A percentile compares a stretch with the other conserved stretches of the same genome.
phyloP scores from a whole-genome alignment of 2,797 vertebrate species.

The Schizopygopsis malacanthus region DNA sequence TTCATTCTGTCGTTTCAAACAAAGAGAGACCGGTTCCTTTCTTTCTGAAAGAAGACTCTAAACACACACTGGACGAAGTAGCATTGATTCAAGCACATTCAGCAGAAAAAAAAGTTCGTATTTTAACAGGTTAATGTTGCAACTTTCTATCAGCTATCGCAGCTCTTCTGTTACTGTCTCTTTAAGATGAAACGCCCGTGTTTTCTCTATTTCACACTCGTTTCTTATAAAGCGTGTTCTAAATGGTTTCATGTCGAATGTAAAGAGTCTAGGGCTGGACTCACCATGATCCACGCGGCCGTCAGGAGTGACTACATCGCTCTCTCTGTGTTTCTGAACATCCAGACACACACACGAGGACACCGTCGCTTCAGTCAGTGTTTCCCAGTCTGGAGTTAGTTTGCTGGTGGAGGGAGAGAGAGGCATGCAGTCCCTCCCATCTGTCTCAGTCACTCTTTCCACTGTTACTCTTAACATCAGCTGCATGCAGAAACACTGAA shows the following conservation, averaged over 20 bases:
- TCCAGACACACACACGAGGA: conserved; percentile 30
- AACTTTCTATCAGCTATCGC: background rate
- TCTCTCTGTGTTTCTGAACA: conserved; percentile 65
- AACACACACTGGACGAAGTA: background rate
- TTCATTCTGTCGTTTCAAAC: background rate
- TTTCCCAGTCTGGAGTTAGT: conserved; percentile 11
- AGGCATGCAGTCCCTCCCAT: conserved; percentile 56
- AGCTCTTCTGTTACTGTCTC: background rate
- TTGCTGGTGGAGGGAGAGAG: conserved; percentile 59
- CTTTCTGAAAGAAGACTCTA: background rate
- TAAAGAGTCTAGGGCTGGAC: conserved; percentile 41
- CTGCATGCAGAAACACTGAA: background rate
- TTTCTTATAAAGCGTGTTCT: background rate
- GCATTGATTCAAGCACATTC: background rate
- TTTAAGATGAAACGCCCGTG: background rate
- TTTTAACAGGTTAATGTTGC: background rate
- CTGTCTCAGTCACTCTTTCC: conserved; percentile 13
- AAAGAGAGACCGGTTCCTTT: background rate
- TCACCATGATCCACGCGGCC: conserved; percentile 77
- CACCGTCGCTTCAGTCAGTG: background rate
- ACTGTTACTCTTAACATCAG: background rate
- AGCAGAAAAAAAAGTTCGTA: background rate
- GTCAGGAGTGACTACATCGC: conserved; percentile 72
- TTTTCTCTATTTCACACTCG: background rate
- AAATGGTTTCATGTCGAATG: background rate